Conservation (phyloP, 2,888 invertebrate genomes). For the Agrilus mali region DNA sequence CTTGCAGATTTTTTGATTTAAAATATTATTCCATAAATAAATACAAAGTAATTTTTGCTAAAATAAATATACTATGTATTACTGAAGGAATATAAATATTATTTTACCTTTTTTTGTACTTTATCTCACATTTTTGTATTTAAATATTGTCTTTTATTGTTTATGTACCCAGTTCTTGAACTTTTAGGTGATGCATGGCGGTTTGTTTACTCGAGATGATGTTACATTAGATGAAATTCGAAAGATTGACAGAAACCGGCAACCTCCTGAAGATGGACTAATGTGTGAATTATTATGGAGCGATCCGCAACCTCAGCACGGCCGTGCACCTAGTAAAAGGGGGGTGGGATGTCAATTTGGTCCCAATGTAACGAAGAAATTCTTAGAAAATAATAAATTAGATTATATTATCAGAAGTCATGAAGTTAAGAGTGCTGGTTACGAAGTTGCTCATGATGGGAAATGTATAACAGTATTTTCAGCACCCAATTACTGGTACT, state of each 20-base stretch:
- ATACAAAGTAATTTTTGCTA: background rate
- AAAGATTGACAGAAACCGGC: constrained; percentile 80
- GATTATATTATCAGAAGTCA: constrained; percentile 94
- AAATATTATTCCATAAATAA: background rate
- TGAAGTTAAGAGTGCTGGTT: constrained; percentile 94
- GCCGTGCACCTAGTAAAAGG: constrained; percentile 86
- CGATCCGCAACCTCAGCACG: constrained; percentile 85
- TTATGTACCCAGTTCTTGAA: background rate
- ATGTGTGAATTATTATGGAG: constrained; percentile 99
- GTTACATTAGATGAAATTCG: constrained; percentile 89
- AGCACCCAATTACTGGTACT: constrained; percentile 96
- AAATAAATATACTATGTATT: no score
- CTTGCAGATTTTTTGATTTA: background rate
- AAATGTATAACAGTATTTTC: constrained; percentile 98
- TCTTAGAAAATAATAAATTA: constrained; percentile 72
- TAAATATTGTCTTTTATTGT: constrained; percentile 2
- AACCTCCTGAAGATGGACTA: constrained; percentile 89
- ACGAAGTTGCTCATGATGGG: constrained; percentile 88
- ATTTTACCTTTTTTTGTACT: no score
- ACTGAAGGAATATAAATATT: no score
- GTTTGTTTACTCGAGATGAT: constrained; percentile 85
- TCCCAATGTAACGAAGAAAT: constrained; percentile 86
- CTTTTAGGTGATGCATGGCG: constrained; percentile 89
- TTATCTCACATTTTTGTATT: no score
- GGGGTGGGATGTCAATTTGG: constrained; percentile 99